Evolutionary conservation across 1,140 invertebrate genomes (phyloP).

Genomic region (Pseudomyrmex sp.): DNA sequence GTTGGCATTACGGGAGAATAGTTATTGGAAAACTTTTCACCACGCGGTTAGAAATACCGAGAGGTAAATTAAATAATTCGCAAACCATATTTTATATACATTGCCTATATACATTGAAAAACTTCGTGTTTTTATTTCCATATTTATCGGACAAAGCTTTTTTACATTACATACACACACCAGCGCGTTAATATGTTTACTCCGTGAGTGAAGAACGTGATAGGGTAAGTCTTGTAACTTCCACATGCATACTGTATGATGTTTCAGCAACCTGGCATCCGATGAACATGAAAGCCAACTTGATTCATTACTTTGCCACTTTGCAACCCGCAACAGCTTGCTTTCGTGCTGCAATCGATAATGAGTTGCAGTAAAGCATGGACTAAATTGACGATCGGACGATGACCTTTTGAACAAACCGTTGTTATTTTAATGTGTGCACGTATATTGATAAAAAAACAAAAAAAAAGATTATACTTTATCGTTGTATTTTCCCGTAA

Average conservation of each 20-base stretch:
- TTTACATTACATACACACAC: slow-evolving; percentile 48
- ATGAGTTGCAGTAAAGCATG: slow-evolving; percentile 59
- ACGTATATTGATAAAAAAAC: neutral
- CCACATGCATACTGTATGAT: slow-evolving; percentile 52
- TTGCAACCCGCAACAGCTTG: slow-evolving; percentile 54
- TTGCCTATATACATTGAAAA: slow-evolving; percentile 44
- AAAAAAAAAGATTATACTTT: neutral
- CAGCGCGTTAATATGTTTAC: slow-evolving; percentile 29
- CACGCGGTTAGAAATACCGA: neutral
- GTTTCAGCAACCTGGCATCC: slow-evolving; percentile 56
- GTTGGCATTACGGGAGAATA: neutral
- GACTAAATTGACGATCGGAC: slow-evolving; percentile 58
- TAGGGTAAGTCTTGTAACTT: slow-evolving; percentile 58
- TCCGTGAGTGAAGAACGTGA: slow-evolving; percentile 37
- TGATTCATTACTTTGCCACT: slow-evolving; percentile 59
- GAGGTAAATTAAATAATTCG: slow-evolving; percentile 45
- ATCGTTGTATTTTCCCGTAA: neutral
- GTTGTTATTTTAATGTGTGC: neutral
- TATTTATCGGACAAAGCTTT: slow-evolving; percentile 50
- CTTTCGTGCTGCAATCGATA: slow-evolving; percentile 61
- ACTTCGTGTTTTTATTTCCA: slow-evolving; percentile 57
- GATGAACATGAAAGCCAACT: slow-evolving; percentile 58
- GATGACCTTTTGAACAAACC: slow-evolving; percentile 54
- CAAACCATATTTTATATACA: slow-evolving; percentile 35
- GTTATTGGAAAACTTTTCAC: slow-evolving; percentile 6